A percentile compares a stretch with the other conserved stretches of the same genome.
Conservation (phyloP, 2,888 invertebrate species). For the Blastobasis lacticolella region DNA sequence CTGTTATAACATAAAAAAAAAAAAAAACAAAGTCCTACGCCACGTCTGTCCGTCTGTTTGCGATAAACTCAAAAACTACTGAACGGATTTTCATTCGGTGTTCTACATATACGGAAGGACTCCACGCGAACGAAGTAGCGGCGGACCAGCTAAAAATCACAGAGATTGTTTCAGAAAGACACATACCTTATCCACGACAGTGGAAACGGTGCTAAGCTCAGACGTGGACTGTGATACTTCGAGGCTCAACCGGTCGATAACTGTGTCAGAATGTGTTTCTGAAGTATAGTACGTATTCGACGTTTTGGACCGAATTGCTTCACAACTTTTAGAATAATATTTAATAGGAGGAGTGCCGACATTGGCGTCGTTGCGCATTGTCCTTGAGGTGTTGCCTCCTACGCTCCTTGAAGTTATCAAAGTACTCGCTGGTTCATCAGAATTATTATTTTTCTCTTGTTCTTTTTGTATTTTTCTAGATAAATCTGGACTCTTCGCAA, state of each 20-base stretch:
- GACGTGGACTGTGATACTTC: conserved; percentile 32
- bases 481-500: conserved; percentile 35
- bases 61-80: too few species aligned
- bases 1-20: too few species aligned
- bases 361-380: conserved; percentile 42
- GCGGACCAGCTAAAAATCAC: too few species aligned
- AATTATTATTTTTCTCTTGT: conserved; percentile 3
- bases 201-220: conserved; percentile 26
- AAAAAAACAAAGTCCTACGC: conserved; percentile 3
- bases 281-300: conserved; percentile 32
- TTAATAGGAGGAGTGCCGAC: conserved; percentile 46
- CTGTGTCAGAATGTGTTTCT: conserved; percentile 49
- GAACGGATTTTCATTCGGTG: not conserved
- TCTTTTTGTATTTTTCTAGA: not conserved
- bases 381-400: conserved; percentile 31
- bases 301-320: conserved; percentile 45
- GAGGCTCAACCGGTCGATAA: conserved; percentile 45
- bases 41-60: too few species aligned
- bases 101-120: too few species aligned
- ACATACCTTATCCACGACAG: not conserved
- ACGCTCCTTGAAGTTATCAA: conserved; percentile 38
- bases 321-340: conserved; percentile 58
- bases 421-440: conserved; percentile 14
- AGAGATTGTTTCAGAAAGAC: too few species aligned
- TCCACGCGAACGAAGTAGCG: too few species aligned